Conservation (phyloP, 1,140 invertebrate genomes). For the Proctacanthus coquilletti region DNA sequence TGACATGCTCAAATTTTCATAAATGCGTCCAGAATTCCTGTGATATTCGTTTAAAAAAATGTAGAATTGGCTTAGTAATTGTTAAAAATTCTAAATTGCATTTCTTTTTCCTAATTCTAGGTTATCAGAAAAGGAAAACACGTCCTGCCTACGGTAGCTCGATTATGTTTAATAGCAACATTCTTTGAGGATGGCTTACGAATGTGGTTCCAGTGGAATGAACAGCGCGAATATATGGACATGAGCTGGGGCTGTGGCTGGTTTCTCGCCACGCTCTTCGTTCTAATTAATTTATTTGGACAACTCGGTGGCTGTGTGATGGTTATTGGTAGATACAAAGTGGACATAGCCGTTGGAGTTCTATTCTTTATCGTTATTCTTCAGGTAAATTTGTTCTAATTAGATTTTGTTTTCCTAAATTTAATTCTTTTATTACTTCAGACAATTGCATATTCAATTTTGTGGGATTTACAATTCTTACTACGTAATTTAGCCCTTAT, state of each 20-base stretch:
- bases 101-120: constrained; percentile 36
- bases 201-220: constrained; percentile 98
- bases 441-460: constrained; percentile 94
- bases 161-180: constrained; percentile 95
- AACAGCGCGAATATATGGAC: constrained; percentile 97
- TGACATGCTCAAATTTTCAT: not conserved
- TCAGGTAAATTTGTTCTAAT: constrained; percentile 45
- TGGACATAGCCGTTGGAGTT: constrained; percentile 86
- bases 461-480: constrained; percentile 96
- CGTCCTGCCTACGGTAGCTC: constrained; percentile 85
- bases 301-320: constrained; percentile 91
- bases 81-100: not conserved
- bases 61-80: constrained; percentile 3
- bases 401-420: constrained; percentile 6
- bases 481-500: constrained; percentile 90
- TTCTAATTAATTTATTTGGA: constrained; percentile 84
- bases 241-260: constrained; percentile 95
- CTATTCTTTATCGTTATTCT: constrained; percentile 93
- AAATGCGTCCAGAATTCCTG: too few species aligned
- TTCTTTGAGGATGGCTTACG: constrained; percentile 98
- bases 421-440: constrained; percentile 49
- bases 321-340: constrained; percentile 84
- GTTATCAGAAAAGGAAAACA: constrained; percentile 85
- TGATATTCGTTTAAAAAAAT: too few species aligned
- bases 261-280: constrained; percentile 75